Conservation (phyloP, 2,113 vertebrate species). For the Mixornis gularis region DNA sequence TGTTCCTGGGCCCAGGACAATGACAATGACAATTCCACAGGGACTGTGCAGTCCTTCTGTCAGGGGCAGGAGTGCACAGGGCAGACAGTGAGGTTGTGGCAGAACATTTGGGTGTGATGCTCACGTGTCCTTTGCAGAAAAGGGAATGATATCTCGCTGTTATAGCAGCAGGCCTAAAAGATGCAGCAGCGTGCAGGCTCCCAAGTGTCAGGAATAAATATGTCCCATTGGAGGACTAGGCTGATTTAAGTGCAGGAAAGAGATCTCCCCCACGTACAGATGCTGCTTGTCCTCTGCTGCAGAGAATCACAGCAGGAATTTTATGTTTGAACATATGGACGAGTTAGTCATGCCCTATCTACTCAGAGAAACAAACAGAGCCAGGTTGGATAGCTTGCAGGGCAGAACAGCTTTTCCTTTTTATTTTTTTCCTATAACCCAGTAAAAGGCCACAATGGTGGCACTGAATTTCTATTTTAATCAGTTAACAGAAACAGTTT, state of each 20-base stretch:
- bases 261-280: constrained; percentile 1
- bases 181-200: background rate
- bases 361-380: constrained; percentile 51
- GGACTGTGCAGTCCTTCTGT: background rate
- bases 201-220: constrained; percentile 7
- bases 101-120: background rate
- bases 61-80: background rate
- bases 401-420: background rate
- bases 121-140: background rate
- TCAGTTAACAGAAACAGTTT: background rate
- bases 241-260: background rate
- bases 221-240: background rate
- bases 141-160: background rate
- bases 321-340: constrained; percentile 60
- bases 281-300: constrained; percentile 36
- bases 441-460: background rate
- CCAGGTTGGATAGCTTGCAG: constrained; percentile 49
- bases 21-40: background rate
- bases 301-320: constrained; percentile 52
- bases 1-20: background rate
- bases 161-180: background rate
- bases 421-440: background rate
- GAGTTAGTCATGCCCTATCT: constrained; percentile 64
- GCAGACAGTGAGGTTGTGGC: background rate
- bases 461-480: constrained; percentile 34